phyloP scores from a whole-genome alignment of 2,888 invertebrate species.

The Periphyllus acericola region DNA sequence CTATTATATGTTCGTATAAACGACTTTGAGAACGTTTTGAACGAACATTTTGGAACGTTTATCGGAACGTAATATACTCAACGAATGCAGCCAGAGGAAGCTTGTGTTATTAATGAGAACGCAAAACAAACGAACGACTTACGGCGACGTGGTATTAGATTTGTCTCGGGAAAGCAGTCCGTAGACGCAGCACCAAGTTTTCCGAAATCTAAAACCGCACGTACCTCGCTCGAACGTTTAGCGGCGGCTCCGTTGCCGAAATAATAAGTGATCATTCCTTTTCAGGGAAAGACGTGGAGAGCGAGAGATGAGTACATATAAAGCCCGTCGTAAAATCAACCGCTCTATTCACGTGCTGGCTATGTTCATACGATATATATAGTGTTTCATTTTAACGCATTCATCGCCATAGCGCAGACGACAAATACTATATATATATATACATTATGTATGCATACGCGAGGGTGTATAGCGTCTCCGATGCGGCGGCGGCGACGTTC shows the following conservation, averaged over 20 bases:
- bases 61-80: no score
- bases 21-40: no score
- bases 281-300: not conserved
- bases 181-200: not conserved
- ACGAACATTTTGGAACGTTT: no score
- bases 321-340: constrained; percentile 9
- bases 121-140: no score
- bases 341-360: constrained; percentile 3
- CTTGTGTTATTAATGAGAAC: no score
- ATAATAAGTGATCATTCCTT: not conserved
- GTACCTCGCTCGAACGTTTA: not conserved
- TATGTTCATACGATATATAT: not conserved
- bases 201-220: not conserved
- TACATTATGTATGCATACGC: not conserved
- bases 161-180: not conserved
- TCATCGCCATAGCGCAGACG: not conserved
- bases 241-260: not conserved
- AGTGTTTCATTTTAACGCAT: constrained; percentile 16
- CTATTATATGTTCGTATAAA: no score
- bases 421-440: not conserved
- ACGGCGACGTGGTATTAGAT: no score
- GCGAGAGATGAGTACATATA: not conserved
- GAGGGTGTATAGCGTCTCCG: not conserved
- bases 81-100: no score
- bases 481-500: not conserved